Evolutionary conservation across 2,888 invertebrate genomes (phyloP).

Genomic region (Neoaliturus tenellus): DNA sequence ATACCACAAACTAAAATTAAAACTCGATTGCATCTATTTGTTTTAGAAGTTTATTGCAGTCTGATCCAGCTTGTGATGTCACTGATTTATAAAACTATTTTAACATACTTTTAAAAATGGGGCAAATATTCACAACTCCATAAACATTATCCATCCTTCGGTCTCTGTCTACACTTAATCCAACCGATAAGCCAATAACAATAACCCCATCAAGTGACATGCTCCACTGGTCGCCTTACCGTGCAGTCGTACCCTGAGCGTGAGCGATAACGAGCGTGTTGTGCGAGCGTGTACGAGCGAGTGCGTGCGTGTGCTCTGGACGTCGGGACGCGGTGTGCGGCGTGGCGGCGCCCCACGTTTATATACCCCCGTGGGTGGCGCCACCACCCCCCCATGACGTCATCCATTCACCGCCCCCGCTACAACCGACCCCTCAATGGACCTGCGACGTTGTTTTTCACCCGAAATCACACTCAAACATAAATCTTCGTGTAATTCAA

Average conservation of each 20-base stretch:
- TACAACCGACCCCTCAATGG: background rate
- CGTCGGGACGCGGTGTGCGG: background rate
- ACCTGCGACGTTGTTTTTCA: background rate
- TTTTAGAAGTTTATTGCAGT: too few relatives aligned
- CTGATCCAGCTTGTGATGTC: too few relatives aligned
- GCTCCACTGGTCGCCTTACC: background rate
- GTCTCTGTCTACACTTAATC: too few relatives aligned
- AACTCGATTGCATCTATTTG: too few relatives aligned
- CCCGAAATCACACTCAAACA: slow-evolving; percentile 11
- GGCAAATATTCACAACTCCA: too few relatives aligned
- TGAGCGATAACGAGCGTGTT: background rate
- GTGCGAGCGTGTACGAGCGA: background rate
- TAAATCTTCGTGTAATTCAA: slow-evolving; percentile 12
- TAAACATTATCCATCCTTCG: too few relatives aligned
- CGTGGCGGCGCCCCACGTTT: background rate
- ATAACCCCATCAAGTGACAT: too few relatives aligned
- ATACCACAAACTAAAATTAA: too few relatives aligned
- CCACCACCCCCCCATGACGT: slow-evolving; percentile 7
- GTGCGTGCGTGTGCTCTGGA: background rate
- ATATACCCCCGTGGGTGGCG: slow-evolving; percentile 10
- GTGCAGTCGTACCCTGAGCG: too few relatives aligned
- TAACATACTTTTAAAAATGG: too few relatives aligned
- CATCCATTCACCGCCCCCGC: slow-evolving; percentile 8
- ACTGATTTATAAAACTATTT: too few relatives aligned
- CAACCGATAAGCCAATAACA: too few relatives aligned